A percentile compares a stretch with the other conserved stretches of the same genome.
phyloP scores from a whole-genome alignment of 2,888 invertebrate species.

The Trissolcus japonicus region DNA sequence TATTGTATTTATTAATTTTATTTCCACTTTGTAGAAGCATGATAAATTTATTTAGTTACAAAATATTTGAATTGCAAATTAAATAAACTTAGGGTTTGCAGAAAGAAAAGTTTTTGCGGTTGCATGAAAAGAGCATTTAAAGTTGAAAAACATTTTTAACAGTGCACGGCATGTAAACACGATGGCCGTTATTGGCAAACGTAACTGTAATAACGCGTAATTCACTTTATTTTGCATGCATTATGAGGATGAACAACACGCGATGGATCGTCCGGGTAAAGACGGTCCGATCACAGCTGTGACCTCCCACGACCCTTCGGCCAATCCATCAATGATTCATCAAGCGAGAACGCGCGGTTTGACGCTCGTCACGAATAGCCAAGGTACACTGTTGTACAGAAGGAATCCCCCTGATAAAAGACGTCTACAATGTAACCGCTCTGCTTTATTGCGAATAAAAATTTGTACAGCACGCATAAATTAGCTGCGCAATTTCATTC shows the following conservation, averaged over 20 bases:
- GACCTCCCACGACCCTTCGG: slow-evolving; percentile 71
- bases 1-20: no score
- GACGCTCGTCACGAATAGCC: slow-evolving; percentile 62
- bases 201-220: slow-evolving; percentile 61
- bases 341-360: slow-evolving; percentile 63
- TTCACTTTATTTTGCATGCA: slow-evolving; percentile 65
- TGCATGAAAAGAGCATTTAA: no score
- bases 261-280: slow-evolving; percentile 54
- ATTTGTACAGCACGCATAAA: slow-evolving; percentile 12
- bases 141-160: no score
- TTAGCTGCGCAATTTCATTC: no score
- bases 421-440: slow-evolving; percentile 30
- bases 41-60: no score
- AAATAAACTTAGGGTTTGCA: no score
- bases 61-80: no score
- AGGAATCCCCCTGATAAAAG: slow-evolving; percentile 27
- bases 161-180: slow-evolving; percentile 57
- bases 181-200: slow-evolving; percentile 63
- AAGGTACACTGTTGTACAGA: slow-evolving; percentile 43
- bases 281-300: slow-evolving; percentile 69
- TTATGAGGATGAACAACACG: slow-evolving; percentile 60
- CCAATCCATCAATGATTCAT: slow-evolving; percentile 74
- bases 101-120: no score
- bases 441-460: not conserved
- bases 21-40: no score